Base-by-base conservation (phyloP, 2,888 invertebrate genomes). In the Suillia variegata region DNA sequence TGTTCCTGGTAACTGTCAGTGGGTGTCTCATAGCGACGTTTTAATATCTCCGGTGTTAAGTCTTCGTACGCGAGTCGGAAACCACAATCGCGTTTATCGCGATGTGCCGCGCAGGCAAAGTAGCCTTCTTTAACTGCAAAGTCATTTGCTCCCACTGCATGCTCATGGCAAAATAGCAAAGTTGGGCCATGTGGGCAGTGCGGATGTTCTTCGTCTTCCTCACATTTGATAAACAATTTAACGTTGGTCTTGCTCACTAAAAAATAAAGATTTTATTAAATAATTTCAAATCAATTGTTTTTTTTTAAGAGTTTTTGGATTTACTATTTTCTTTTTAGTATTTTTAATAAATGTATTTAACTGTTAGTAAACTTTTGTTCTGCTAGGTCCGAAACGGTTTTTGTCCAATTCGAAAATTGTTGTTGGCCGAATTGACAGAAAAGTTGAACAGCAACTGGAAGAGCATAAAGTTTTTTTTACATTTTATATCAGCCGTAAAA, bases 31-130 rank as follows among this genome's bases (percentile, higher is more conserved):
- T 66, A 68, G 2, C 66, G 51, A 2, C 61, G 58, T 15, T 49
- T 59, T 2, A 62, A 48, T 17, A 64, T 59, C 13, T 64, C 56
- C 8, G 52, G 50, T n/a, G 63, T 68, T 57, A 74, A 63, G n/a
- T 72, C 62, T 10, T 51, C 62, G 1, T 52, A 63, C 2, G 70
- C 63, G 38, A 89, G 84, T 69, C 88, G 89, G 76, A 93, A 90
- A 2, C 85, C 83, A 74, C 96, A 96, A 10, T 88, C 85, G 73
- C 91, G 91, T 63, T 89, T 85, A 73, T 92, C 89, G 58, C 96
- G 86, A 77, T 91, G 92, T 1, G 93, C 91, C 0, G 96, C 89
- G 80, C 96, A 96, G 0, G 91, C 89, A 80, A 85, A 96, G 81
- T 89, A 95, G 2, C 80, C 82, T 50, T 68, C 55, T n/a, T n/a